A percentile compares a stretch with the other conserved stretches of the same genome.
These are phyloP conservation scores for Halocynthia aurantium DNA, from an alignment of 23 tunicate species.

Conservation along the genomic window DNA sequence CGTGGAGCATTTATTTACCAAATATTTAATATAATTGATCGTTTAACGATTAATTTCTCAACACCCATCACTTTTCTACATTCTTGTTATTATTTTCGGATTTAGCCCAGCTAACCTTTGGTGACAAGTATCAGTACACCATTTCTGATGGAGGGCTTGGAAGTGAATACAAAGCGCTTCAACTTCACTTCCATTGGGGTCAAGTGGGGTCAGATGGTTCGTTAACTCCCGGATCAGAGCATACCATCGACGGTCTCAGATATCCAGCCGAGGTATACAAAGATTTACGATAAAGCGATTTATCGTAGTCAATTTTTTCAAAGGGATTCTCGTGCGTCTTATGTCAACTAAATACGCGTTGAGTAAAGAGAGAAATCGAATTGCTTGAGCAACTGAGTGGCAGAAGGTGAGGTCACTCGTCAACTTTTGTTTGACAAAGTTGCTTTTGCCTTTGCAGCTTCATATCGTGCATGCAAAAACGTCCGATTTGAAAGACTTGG, in stretches of 20 bases:
- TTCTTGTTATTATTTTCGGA: too few relatives aligned
- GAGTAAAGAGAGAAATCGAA: too few relatives aligned
- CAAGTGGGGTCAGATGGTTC: slow-evolving; percentile 9
- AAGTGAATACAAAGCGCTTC: slow-evolving; percentile 31
- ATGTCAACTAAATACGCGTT: too few relatives aligned
- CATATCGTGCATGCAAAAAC: slow-evolving; percentile 78
- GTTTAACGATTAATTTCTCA: too few relatives aligned
- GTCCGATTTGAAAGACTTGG: neutral
- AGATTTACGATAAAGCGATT: neutral
- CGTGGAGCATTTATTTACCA: too few relatives aligned
- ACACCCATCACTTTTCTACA: too few relatives aligned
- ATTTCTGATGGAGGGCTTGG: slow-evolving; percentile 1
- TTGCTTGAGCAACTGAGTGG: too few relatives aligned
- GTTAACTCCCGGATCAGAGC: slow-evolving; percentile 69
- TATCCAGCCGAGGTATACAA: slow-evolving; percentile 65
- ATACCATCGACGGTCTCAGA: slow-evolving; percentile 48
- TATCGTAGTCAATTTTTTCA: too few relatives aligned
- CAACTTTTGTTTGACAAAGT: too few relatives aligned
- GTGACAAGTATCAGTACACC: neutral
- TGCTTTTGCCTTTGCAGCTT: slow-evolving; percentile 26
- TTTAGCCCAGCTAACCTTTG: neutral
- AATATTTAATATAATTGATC: too few relatives aligned
- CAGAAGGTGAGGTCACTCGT: too few relatives aligned
- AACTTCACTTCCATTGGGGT: slow-evolving; percentile 91
- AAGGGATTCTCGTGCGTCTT: too few relatives aligned